These are phyloP conservation scores for Setipinna tenuifilis DNA, from an alignment of 2,797 vertebrate genomes.

Conservation along the genomic window DNA sequence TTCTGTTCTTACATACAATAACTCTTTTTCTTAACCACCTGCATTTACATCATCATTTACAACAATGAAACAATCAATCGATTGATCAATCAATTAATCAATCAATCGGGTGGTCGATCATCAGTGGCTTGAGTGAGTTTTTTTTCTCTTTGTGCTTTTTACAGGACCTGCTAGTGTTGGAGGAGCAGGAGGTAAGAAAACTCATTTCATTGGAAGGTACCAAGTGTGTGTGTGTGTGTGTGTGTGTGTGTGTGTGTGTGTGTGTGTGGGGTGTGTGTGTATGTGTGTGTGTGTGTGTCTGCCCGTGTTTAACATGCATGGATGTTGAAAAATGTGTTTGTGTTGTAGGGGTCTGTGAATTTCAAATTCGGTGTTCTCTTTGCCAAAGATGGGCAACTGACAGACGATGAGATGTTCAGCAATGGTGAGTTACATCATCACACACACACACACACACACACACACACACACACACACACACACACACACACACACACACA, in stretches of 20 bases:
- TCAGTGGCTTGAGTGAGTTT: background rate
- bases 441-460: slow-evolving; percentile 5
- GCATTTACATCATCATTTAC: too few species aligned
- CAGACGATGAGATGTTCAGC: slow-evolving; percentile 99
- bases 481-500: background rate
- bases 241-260: background rate
- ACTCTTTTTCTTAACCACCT: too few species aligned
- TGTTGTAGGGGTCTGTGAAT: slow-evolving; percentile 92
- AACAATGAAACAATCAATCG: too few species aligned
- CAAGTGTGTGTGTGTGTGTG: slow-evolving; percentile 6
- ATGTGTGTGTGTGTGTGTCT: slow-evolving; percentile 16
- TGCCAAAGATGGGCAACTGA: slow-evolving; percentile 97
- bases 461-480: background rate
- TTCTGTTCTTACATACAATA: too few species aligned
- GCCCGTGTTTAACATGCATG: background rate
- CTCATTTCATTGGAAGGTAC: background rate
- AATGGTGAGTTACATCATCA: slow-evolving; percentile 81
- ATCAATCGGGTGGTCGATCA: too few species aligned
- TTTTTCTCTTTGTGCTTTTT: slow-evolving; percentile 44
- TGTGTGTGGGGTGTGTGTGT: background rate
- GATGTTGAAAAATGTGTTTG: slow-evolving; percentile 2
- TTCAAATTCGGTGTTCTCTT: slow-evolving; percentile 98
- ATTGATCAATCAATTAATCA: too few species aligned
- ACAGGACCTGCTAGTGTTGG: slow-evolving; percentile 96
- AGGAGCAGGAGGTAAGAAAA: slow-evolving; percentile 92